Evolutionary conservation across 2,888 invertebrate species (phyloP).

Genomic region (Atrina japonica): DNA sequence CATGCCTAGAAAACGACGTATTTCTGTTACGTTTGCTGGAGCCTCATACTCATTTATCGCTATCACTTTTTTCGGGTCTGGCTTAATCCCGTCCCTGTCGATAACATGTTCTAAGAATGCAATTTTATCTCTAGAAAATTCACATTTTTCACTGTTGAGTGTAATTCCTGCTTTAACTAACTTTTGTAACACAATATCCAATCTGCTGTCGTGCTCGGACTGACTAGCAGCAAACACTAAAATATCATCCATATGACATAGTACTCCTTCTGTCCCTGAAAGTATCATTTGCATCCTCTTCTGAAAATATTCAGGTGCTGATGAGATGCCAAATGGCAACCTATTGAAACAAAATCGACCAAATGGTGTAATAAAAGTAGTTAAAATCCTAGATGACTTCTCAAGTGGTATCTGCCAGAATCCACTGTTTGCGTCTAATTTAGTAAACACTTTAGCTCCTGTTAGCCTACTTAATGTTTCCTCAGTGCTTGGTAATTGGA

Average conservation of each 20-base stretch:
- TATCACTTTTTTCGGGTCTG: conserved; percentile 28
- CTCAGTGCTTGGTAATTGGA: conserved; percentile 35
- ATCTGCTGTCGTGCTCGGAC: conserved; percentile 38
- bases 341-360: conserved; percentile 57
- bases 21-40: not conserved
- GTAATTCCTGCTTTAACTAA: conserved; percentile 31
- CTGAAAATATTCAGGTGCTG: conserved; percentile 79
- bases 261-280: no score
- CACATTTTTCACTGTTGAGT: conserved; percentile 42
- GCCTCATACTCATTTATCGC: conserved; percentile 4
- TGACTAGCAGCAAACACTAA: conserved; percentile 28
- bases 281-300: conserved; percentile 62
- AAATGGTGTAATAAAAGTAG: conserved; percentile 64
- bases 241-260: conserved; percentile 47
- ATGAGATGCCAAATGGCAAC: conserved; percentile 64
- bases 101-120: conserved; percentile 11
- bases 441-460: conserved; percentile 41
- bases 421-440: conserved; percentile 48
- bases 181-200: conserved; percentile 25
- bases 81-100: not conserved
- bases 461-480: conserved; percentile 7
- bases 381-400: conserved; percentile 38
- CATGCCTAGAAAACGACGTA: conserved; percentile 37
- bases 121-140: conserved; percentile 15
- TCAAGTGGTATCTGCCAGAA: conserved; percentile 45